phyloP scores from a whole-genome alignment of 2,888 invertebrate species.

The Agonopterix heracliana region DNA sequence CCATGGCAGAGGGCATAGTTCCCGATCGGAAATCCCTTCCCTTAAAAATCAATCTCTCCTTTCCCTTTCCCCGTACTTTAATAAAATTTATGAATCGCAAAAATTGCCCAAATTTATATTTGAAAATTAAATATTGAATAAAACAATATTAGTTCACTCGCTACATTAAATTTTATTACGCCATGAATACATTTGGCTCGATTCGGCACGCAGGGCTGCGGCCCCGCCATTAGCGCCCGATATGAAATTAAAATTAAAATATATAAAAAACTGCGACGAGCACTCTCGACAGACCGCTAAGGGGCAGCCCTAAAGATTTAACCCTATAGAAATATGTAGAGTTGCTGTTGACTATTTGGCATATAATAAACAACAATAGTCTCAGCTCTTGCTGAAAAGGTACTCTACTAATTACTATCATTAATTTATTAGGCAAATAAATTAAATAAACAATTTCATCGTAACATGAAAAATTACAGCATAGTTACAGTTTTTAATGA shows the following conservation, averaged over 20 bases:
- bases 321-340: constrained; percentile 40
- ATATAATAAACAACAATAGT: no score
- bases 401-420: no score
- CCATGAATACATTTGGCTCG: constrained; percentile 67
- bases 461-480: no score
- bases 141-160: constrained; percentile 76
- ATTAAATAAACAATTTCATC: no score
- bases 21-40: constrained; percentile 8
- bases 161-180: constrained; percentile 73
- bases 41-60: constrained; percentile 20
- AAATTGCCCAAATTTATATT: constrained; percentile 59
- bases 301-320: constrained; percentile 69
- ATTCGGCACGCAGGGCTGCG: constrained; percentile 73
- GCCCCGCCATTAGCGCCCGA: constrained; percentile 70
- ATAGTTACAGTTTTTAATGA: no score
- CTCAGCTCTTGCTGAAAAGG: no score
- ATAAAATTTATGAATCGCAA: constrained; percentile 66
- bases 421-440: no score
- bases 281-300: constrained; percentile 71
- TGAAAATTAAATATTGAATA: constrained; percentile 72
- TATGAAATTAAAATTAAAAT: constrained; percentile 77
- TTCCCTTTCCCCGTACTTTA: constrained; percentile 25
- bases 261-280: constrained; percentile 69
- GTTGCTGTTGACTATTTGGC: constrained; percentile 15
- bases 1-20: neutral